phyloP scores from a whole-genome alignment of 2,888 invertebrate genomes.

The Sinodicranocentrus sp. region DNA sequence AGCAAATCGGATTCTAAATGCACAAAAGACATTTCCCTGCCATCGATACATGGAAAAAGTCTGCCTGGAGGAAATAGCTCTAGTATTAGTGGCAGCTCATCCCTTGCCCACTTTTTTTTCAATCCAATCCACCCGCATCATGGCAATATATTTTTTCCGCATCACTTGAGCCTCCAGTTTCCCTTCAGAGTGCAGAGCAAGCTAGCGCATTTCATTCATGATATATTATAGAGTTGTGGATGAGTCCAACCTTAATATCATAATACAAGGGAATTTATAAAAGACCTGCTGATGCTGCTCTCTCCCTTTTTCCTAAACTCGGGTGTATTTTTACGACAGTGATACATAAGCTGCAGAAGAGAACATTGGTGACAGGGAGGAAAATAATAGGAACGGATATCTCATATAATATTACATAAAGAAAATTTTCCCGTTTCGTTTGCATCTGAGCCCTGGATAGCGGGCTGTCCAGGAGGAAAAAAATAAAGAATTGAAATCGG shows the following conservation, averaged over 20 bases:
- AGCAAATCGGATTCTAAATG: constrained; percentile 43
- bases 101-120: constrained; percentile 31
- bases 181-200: constrained; percentile 2
- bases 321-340: not conserved
- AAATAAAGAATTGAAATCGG: constrained; percentile 57
- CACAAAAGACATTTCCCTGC: constrained; percentile 1
- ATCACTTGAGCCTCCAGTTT: constrained; percentile 55
- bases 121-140: constrained; percentile 50
- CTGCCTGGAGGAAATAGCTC: not conserved
- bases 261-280: constrained; percentile 29
- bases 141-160: constrained; percentile 52
- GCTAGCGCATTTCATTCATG: constrained; percentile 34
- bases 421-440: constrained; percentile 36
- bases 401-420: not conserved
- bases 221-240: constrained; percentile 58
- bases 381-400: not conserved
- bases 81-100: too few relatives aligned
- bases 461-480: too few relatives aligned
- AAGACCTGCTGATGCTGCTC: constrained; percentile 53
- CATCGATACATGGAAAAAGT: not conserved
- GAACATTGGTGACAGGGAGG: not conserved
- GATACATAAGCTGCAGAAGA: not conserved
- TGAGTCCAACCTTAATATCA: constrained; percentile 44
- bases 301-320: not conserved
- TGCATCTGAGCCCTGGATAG: constrained; percentile 54